Percentiles rank a stretch among this genome's conserved stretches.
phyloP scores from a whole-genome alignment of 1,140 invertebrate genomes.

The Pseudomyrmex dendroicus region DNA sequence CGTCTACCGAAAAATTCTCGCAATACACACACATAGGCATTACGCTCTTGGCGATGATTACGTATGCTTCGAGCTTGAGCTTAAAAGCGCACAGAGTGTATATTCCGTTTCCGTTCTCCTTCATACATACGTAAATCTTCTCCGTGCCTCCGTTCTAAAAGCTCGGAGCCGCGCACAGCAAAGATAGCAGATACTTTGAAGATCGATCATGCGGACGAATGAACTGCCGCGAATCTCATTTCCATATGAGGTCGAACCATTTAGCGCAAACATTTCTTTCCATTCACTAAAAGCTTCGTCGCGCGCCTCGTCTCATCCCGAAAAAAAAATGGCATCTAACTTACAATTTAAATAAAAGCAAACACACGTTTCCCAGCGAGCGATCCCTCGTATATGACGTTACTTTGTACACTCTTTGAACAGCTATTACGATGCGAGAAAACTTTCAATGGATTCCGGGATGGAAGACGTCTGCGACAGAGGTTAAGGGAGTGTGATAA shows the following conservation, averaged over 20 bases:
- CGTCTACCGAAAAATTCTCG: neutral
- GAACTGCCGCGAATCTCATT: conserved; percentile 74
- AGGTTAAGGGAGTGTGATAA: conserved; percentile 74
- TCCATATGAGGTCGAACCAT: conserved; percentile 85
- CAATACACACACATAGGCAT: no score
- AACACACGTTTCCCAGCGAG: conserved; percentile 80
- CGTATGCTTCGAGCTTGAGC: neutral
- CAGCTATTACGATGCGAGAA: conserved; percentile 65
- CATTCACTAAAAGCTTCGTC: conserved; percentile 82
- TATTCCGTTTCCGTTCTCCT: conserved; percentile 7
- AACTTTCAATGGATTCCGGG: conserved; percentile 76
- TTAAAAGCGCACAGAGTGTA: conserved; percentile 19
- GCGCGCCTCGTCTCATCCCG: conserved; percentile 63
- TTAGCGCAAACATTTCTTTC: conserved; percentile 84
- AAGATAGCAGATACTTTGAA: conserved; percentile 61
- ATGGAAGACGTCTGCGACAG: conserved; percentile 70
- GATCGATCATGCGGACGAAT: conserved; percentile 72
- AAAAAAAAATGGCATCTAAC: conserved; percentile 78
- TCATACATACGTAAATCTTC: conserved; percentile 45
- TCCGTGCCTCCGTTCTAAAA: conserved; percentile 38
- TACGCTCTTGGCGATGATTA: neutral
- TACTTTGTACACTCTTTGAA: conserved; percentile 65
- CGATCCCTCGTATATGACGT: conserved; percentile 63
- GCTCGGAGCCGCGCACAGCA: conserved; percentile 26
- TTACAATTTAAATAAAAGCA: conserved; percentile 86